Evolutionary conservation across 2,888 invertebrate species (phyloP).

Genomic region (Xestoiulus laeticollis): DNA sequence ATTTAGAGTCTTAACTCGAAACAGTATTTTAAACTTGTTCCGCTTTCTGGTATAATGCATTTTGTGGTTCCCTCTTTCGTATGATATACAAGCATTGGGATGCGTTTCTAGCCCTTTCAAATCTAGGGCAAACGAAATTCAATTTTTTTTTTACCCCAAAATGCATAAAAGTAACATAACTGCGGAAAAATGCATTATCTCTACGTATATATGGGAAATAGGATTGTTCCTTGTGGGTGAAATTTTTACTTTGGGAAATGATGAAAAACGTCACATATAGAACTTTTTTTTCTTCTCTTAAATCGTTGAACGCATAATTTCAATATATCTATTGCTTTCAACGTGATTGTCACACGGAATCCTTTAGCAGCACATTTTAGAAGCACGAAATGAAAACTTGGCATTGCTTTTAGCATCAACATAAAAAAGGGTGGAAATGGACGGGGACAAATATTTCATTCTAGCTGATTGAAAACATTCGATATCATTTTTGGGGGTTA

Average conservation of each 20-base stretch:
- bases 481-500: conserved; percentile 10
- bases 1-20: not conserved
- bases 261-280: conserved; percentile 19
- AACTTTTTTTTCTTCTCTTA: not conserved
- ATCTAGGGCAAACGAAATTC: conserved; percentile 32
- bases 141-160: conserved; percentile 38
- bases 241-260: conserved; percentile 17
- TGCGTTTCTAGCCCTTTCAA: not conserved
- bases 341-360: conserved; percentile 33
- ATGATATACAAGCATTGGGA: not conserved
- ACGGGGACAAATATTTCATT: conserved; percentile 16
- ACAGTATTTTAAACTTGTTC: conserved; percentile 2
- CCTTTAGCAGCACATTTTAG: not conserved
- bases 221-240: not conserved
- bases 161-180: conserved; percentile 36
- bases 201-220: not conserved
- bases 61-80: not conserved
- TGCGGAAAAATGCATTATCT: conserved; percentile 28
- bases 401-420: conserved; percentile 30
- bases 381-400: conserved; percentile 19
- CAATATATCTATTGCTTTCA: conserved; percentile 43
- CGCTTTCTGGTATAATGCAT: conserved; percentile 7
- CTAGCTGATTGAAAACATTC: conserved; percentile 23
- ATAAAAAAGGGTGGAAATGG: conserved; percentile 42
- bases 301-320: conserved; percentile 40